A percentile compares a stretch with the other conserved stretches of the same genome.
Conservation (phyloP, 2,888 invertebrate species). For the Perithous albicinctus region DNA sequence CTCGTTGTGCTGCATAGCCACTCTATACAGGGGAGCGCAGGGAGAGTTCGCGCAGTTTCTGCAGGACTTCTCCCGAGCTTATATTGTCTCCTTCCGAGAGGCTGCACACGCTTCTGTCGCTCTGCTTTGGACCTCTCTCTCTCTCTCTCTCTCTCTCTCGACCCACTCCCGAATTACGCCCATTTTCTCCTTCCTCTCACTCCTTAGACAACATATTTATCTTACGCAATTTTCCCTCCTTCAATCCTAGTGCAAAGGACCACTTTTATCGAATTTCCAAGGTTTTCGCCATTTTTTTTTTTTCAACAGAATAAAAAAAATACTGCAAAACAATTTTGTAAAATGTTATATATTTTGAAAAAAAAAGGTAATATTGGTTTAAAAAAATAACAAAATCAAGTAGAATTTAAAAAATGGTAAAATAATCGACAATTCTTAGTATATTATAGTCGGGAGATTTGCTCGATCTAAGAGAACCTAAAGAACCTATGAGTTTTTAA, state of each 20-base stretch:
- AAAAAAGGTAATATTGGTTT: too few relatives aligned
- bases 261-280: not conserved
- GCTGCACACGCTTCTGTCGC: conserved; percentile 48
- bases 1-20: conserved; percentile 51
- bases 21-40: conserved; percentile 53
- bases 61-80: conserved; percentile 71
- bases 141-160: too few relatives aligned
- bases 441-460: too few relatives aligned
- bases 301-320: not conserved
- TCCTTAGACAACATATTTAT: conserved; percentile 46
- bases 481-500: too few relatives aligned
- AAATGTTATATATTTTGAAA: too few relatives aligned
- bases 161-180: conserved; percentile 36
- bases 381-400: too few relatives aligned
- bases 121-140: too few relatives aligned
- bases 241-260: not conserved
- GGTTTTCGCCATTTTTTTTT: not conserved
- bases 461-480: too few relatives aligned
- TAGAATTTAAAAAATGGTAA: too few relatives aligned
- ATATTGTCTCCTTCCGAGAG: conserved; percentile 78
- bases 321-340: too few relatives aligned
- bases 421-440: too few relatives aligned
- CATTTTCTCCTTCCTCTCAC: conserved; percentile 36
- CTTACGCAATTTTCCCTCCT: conserved; percentile 25
- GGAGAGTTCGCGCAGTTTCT: conserved; percentile 41